These are phyloP conservation scores for Maniola hyperantus DNA, from an alignment of 2,888 invertebrate genomes.

Conservation along the genomic window DNA sequence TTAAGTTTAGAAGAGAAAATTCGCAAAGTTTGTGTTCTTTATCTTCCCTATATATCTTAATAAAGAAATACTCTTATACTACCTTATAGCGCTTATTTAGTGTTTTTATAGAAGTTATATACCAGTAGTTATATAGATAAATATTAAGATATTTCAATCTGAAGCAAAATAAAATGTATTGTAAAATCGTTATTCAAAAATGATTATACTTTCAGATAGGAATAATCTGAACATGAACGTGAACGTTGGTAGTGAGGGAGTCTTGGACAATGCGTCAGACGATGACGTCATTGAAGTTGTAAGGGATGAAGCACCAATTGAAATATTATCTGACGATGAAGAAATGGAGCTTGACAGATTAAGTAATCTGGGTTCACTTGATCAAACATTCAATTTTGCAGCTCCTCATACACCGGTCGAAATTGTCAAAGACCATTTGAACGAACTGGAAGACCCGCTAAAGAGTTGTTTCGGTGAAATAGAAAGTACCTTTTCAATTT, in stretches of 20 bases:
- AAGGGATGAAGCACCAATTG: slow-evolving; percentile 72
- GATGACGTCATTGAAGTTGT: slow-evolving; percentile 77
- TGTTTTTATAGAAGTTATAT: not conserved
- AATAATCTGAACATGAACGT: slow-evolving; percentile 8
- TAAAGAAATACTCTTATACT: not conserved
- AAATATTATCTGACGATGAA: slow-evolving; percentile 73
- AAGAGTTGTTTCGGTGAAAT: slow-evolving; percentile 40
- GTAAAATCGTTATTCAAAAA: slow-evolving; percentile 8
- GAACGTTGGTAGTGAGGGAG: slow-evolving; percentile 32
- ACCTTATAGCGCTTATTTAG: not conserved
- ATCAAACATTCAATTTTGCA: slow-evolving; percentile 38
- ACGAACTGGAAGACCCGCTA: slow-evolving; percentile 51
- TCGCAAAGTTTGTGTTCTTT: no score
- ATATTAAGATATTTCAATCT: not conserved
- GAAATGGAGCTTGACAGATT: slow-evolving; percentile 57
- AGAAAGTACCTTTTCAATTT: slow-evolving; percentile 33
- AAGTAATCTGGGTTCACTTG: slow-evolving; percentile 29
- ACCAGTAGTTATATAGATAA: not conserved
- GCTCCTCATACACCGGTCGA: slow-evolving; percentile 43
- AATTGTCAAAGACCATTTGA: slow-evolving; percentile 37
- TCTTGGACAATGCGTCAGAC: slow-evolving; percentile 60
- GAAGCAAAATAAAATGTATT: not conserved
- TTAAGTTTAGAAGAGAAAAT: no score
- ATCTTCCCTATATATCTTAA: not conserved
- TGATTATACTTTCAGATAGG: slow-evolving; percentile 24